Percentiles rank a stretch among this genome's conserved stretches.
Conservation (phyloP, 2,888 invertebrate genomes). For the Mamestra brassicae region DNA sequence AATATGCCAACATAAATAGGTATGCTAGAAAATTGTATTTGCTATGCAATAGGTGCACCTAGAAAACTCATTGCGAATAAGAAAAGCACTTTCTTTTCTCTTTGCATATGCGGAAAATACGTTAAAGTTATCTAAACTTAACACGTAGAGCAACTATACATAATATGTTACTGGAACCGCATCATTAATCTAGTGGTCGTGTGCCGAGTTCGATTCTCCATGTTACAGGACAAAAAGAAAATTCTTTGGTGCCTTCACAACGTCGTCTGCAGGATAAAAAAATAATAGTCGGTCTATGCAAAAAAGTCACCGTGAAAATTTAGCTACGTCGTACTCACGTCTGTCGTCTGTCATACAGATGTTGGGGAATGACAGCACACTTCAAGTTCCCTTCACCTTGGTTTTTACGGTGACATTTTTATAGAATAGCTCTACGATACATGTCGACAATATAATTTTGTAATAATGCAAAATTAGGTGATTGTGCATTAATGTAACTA, state of each 20-base stretch:
- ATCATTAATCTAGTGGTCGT: conserved; percentile 20
- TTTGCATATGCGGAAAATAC: conserved; percentile 57
- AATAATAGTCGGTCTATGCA: too few relatives aligned
- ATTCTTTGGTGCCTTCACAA: neutral
- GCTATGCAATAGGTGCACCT: conserved; percentile 50
- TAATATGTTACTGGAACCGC: conserved; percentile 20
- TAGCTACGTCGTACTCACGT: too few relatives aligned
- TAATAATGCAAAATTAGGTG: too few relatives aligned
- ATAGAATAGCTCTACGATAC: too few relatives aligned
- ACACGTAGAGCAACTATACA: conserved; percentile 35
- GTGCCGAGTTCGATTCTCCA: conserved; percentile 6
- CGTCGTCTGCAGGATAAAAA: neutral
- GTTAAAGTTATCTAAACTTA: conserved; percentile 33
- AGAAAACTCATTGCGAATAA: conserved; percentile 60
- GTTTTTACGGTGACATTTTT: too few relatives aligned
- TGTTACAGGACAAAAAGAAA: neutral
- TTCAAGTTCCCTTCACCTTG: too few relatives aligned
- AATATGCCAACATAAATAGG: conserved; percentile 2
- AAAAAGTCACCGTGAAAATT: too few relatives aligned
- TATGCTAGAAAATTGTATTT: conserved; percentile 48
- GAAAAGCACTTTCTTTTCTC: conserved; percentile 54
- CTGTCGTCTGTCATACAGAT: too few relatives aligned
- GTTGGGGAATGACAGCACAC: too few relatives aligned
- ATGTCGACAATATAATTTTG: too few relatives aligned
- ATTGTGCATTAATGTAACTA: too few relatives aligned